Evolutionary conservation across 2,797 vertebrate genomes (phyloP).

Genomic region (Chromis chromis): DNA sequence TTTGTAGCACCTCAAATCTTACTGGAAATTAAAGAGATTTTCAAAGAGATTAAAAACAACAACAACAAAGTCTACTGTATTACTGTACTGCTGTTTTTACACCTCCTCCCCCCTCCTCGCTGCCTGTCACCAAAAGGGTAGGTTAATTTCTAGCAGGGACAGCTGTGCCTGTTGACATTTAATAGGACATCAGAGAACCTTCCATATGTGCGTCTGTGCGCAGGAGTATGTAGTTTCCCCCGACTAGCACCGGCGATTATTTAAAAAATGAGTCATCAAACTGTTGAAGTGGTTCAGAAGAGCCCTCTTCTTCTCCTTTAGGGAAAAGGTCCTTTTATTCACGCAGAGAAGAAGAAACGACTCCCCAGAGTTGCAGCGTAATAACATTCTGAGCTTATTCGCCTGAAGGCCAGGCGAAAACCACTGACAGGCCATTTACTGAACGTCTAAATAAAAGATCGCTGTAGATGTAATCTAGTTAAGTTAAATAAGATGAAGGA

Average conservation of each 20-base stretch:
- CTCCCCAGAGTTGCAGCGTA: neutral
- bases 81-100: slow-evolving; percentile 2
- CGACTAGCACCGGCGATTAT: neutral
- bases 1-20: too few species aligned
- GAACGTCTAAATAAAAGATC: neutral
- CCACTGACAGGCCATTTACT: neutral
- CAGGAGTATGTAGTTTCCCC: slow-evolving; percentile 8
- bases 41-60: neutral
- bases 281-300: slow-evolving; percentile 7
- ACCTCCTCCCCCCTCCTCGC: neutral
- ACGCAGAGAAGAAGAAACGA: neutral
- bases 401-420: neutral
- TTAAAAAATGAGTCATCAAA: slow-evolving; percentile 10
- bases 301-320: neutral
- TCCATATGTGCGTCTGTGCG: slow-evolving; percentile 2
- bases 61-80: slow-evolving; percentile 10
- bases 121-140: slow-evolving; percentile 54
- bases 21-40: neutral
- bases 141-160: slow-evolving; percentile 67
- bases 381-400: neutral
- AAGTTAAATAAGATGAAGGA: slow-evolving; percentile 19
- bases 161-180: slow-evolving; percentile 83
- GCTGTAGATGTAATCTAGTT: slow-evolving; percentile 17
- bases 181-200: slow-evolving; percentile 58
- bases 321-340: neutral